Conservation (phyloP, 2,113 vertebrate genomes). For the Eleginops maclovinus region DNA sequence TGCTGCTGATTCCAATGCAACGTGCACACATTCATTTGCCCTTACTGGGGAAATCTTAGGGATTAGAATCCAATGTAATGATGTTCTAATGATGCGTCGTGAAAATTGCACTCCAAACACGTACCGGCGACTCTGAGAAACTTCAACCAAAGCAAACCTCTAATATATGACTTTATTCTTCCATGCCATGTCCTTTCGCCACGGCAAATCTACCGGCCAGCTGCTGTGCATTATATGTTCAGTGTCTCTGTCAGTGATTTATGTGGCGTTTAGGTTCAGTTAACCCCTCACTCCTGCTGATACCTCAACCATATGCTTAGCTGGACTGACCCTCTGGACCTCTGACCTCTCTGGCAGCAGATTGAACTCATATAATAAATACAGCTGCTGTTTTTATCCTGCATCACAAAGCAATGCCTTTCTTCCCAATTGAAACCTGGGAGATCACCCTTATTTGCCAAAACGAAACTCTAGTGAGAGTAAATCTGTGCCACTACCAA, state of each 20-base stretch:
- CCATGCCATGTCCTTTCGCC: not conserved
- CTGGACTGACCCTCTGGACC: not conserved
- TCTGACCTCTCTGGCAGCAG: not conserved
- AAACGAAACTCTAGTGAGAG: too few species aligned
- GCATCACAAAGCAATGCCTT: not conserved
- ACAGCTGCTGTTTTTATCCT: not conserved
- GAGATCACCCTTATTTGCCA: not conserved
- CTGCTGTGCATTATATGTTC: not conserved
- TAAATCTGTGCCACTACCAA: too few species aligned
- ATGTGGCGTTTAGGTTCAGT: conserved; percentile 7
- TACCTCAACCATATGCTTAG: not conserved
- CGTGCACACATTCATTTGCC: not conserved
- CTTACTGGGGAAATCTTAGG: not conserved
- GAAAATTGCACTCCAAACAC: too few species aligned
- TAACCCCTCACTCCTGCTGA: conserved; percentile 3
- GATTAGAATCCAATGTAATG: too few species aligned
- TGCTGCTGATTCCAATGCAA: not conserved
- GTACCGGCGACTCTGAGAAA: too few species aligned
- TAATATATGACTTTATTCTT: not conserved
- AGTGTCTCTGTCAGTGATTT: conserved; percentile 5
- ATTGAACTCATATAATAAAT: not conserved
- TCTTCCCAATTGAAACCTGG: not conserved
- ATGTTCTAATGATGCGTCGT: too few species aligned
- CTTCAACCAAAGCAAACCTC: not conserved
- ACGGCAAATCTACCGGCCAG: not conserved